These are phyloP conservation scores for Ophthalmolycus amberensis DNA, from an alignment of 2,113 vertebrate species.

Conservation along the genomic window DNA sequence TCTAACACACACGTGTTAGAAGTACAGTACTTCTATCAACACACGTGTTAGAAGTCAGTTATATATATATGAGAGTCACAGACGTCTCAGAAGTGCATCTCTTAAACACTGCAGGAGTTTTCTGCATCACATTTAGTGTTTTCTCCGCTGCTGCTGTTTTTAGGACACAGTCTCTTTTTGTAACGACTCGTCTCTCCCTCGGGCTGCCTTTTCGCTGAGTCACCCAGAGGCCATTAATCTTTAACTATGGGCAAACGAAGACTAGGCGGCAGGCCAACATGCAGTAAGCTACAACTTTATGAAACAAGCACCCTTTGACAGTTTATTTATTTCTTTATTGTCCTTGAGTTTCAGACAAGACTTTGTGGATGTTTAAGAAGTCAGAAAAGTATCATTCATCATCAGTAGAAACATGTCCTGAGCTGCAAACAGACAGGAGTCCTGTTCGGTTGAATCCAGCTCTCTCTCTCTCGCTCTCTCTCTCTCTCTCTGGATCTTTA, in stretches of 20 bases:
- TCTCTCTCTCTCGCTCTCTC: background rate
- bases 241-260: slow-evolving; percentile 56
- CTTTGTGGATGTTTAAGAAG: background rate
- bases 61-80: background rate
- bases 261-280: slow-evolving; percentile 23
- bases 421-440: slow-evolving; percentile 21
- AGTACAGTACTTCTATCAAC: background rate
- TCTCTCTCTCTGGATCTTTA: background rate
- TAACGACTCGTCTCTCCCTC: slow-evolving; percentile 25
- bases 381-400: background rate
- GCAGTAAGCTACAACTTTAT: slow-evolving; percentile 20
- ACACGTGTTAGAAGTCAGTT: too few relatives aligned
- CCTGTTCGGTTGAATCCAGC: background rate
- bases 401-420: background rate
- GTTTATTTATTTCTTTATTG: background rate
- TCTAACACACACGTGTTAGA: too few relatives aligned
- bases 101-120: background rate
- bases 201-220: slow-evolving; percentile 66
- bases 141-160: background rate
- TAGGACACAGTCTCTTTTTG: slow-evolving; percentile 35
- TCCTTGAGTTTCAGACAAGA: slow-evolving; percentile 4
- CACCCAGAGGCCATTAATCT: slow-evolving; percentile 70
- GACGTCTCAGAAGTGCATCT: background rate
- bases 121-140: background rate
- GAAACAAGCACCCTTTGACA: slow-evolving; percentile 27